Evolutionary conservation across 2,797 vertebrate species (phyloP), one percentile per base, ranked within the genome.

Genomic region (Gymnocypris eckloni): DNA sequence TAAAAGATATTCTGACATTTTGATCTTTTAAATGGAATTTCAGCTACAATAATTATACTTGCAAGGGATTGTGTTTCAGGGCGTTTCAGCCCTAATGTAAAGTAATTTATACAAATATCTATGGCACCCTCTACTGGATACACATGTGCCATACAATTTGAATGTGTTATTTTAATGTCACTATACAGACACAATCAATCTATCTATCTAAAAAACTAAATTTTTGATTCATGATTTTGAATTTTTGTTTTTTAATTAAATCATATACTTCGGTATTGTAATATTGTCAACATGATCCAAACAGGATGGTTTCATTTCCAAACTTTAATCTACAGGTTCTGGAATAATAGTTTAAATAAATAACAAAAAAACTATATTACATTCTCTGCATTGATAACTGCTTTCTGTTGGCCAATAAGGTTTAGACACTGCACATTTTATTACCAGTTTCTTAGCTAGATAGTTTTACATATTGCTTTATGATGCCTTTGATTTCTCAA

Each of bases 391-490:
- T 2, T 59, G 18, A 61, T 25, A 78, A 61, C 22, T 11, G 8
- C 56, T 64, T 64, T 61, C 13, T 79, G 8, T 61, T 61, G 39
- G 22, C 39, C 56, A 18, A 11, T 25, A 61, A 16, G 22, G 22
- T 25, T 61, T 25, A 79, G 4, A 43, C 61, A 43, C 8, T 0
- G 8, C 13, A 61, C 13, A 67, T 66, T 66, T 64, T 61, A 61
- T 16, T 43, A 18, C 39, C 39, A 16, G 39, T 61, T 41, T 56
- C 7, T n/a, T 39, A 15, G 11, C 20, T 77, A 33, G 52, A 39
- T 77, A n/a, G 52, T 77, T 43, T 61, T 41, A 78, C 22, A 76
- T 9, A 73, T 50, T 37, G 48, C 18, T 76, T 54, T 76, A 76
- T 54, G 37, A 25, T 25, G 54, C 22, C 22, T 79, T 61, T 59